phyloP scores from a whole-genome alignment of 30 jellyfish, hydroid and myxozoan species.

The Sanderia malayensis region DNA sequence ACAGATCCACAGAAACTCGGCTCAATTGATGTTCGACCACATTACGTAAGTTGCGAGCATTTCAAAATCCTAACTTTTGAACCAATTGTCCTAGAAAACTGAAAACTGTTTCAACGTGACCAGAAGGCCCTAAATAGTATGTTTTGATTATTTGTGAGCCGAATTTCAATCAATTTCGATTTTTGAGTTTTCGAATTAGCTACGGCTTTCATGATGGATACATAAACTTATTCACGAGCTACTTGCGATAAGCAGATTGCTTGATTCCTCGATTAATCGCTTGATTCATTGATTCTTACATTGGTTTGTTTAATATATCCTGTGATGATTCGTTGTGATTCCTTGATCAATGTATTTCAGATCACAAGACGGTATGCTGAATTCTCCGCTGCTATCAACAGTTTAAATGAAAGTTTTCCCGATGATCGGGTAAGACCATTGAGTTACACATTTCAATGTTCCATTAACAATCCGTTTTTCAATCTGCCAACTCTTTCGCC shows the following conservation, averaged over 20 bases:
- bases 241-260: not conserved
- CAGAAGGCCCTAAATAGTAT: too few species aligned
- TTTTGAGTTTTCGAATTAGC: not conserved
- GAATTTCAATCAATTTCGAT: too few species aligned
- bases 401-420: slow-evolving; percentile 89
- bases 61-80: too few species aligned
- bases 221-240: too few species aligned
- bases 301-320: too few species aligned
- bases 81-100: too few species aligned
- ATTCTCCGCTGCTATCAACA: slow-evolving; percentile 87
- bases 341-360: slow-evolving; percentile 51
- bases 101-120: too few species aligned
- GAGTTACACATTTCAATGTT: not conserved
- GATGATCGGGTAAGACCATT: slow-evolving; percentile 82
- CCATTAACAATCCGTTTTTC: too few species aligned
- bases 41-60: slow-evolving; percentile 95
- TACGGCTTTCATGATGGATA: not conserved
- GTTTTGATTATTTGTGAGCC: too few species aligned
- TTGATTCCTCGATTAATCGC: not conserved
- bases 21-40: slow-evolving; percentile 91
- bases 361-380: slow-evolving; percentile 96
- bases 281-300: not conserved
- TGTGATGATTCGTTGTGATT: too few species aligned
- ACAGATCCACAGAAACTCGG: slow-evolving; percentile 93
- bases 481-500: too few species aligned